These are phyloP conservation scores for Nipponacmea schrenckii DNA, from an alignment of 2,888 invertebrate species.

Conservation along the genomic window DNA sequence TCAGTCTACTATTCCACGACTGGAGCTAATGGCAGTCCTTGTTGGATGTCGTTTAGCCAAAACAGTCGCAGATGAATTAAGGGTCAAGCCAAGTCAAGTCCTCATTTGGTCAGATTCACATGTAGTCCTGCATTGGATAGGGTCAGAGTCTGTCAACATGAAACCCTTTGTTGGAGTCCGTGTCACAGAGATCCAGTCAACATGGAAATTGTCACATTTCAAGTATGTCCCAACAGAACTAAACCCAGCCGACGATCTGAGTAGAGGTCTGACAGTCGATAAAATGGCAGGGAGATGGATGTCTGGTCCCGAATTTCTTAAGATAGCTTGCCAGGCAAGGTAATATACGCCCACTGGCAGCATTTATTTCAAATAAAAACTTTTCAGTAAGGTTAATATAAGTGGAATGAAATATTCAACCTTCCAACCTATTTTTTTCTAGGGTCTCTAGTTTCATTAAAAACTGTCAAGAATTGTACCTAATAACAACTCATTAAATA, in stretches of 20 bases:
- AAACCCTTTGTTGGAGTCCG: slow-evolving; percentile 17
- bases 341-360: too few species aligned
- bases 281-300: slow-evolving; percentile 16
- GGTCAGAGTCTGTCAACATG: slow-evolving; percentile 14
- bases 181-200: slow-evolving; percentile 19
- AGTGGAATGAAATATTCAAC: too few species aligned
- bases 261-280: slow-evolving; percentile 17
- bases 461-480: too few species aligned
- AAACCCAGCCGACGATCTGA: slow-evolving; percentile 23
- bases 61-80: background rate
- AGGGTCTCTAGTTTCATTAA: too few species aligned
- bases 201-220: background rate
- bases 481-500: too few species aligned
- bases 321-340: too few species aligned
- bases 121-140: slow-evolving; percentile 19
- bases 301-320: slow-evolving; percentile 17
- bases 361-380: too few species aligned
- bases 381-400: too few species aligned
- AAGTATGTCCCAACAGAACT: slow-evolving; percentile 13
- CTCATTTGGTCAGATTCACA: background rate
- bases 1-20: slow-evolving; percentile 13
- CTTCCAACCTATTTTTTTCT: too few species aligned
- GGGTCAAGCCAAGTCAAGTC: slow-evolving; percentile 2
- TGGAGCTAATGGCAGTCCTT: slow-evolving; percentile 16
- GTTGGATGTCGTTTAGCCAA: slow-evolving; percentile 13